Conservation (phyloP, 2,797 vertebrate genomes). For the Pangasius krempfi region DNA sequence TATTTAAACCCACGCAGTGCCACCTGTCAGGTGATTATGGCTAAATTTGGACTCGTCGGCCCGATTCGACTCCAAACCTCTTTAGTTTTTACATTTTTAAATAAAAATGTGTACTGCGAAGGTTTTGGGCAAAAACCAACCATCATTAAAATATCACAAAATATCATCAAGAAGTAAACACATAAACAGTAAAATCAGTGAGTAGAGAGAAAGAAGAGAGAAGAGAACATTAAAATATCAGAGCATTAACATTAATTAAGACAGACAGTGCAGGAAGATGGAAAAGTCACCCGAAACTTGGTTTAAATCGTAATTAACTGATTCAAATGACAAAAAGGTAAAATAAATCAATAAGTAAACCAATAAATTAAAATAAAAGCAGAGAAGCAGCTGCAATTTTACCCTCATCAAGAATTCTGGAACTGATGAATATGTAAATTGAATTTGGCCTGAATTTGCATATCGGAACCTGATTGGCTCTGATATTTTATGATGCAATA, state of each 20-base stretch:
- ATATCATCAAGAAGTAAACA: constrained; percentile 60
- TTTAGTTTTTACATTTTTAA: constrained; percentile 64
- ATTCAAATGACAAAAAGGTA: background rate
- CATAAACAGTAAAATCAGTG: constrained; percentile 53
- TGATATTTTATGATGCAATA: background rate
- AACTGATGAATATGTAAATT: too few relatives aligned
- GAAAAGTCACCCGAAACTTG: constrained; percentile 22
- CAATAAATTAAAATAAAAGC: background rate
- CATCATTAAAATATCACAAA: constrained; percentile 60
- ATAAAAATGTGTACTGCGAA: constrained; percentile 78
- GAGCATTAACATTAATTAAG: constrained; percentile 58
- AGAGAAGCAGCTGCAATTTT: background rate
- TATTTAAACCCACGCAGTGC: constrained; percentile 80
- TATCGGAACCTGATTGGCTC: background rate
- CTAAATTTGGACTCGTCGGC: constrained; percentile 59
- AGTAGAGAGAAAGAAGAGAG: constrained; percentile 50
- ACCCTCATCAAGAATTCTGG: too few relatives aligned
- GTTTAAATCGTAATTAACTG: too few relatives aligned
- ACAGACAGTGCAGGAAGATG: background rate
- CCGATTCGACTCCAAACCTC: constrained; percentile 76
- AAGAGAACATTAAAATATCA: constrained; percentile 60
- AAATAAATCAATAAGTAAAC: background rate
- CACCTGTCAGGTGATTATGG: constrained; percentile 57
- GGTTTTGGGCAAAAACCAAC: constrained; percentile 67
- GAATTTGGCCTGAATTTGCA: background rate